A percentile compares a stretch with the other conserved stretches of the same genome.
Conservation (phyloP, 2,113 vertebrate species). For the Cisticola juncidis region DNA sequence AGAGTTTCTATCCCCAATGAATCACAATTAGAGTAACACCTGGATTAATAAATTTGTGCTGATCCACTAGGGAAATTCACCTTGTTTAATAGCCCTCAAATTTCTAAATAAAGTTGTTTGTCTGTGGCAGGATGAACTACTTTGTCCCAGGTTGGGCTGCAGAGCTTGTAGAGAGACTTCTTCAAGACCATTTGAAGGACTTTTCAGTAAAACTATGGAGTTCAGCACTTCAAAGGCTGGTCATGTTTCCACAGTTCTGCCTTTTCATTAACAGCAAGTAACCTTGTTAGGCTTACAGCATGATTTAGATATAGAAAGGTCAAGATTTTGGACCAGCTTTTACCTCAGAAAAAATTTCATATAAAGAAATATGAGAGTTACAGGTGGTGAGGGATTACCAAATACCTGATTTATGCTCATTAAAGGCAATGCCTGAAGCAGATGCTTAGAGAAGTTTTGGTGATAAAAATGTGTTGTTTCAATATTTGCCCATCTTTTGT, state of each 20-base stretch:
- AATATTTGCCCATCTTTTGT: neutral
- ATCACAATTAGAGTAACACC: slow-evolving; percentile 69
- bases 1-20: slow-evolving; percentile 55
- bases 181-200: slow-evolving; percentile 65
- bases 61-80: slow-evolving; percentile 63
- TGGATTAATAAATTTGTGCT: slow-evolving; percentile 67
- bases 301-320: neutral
- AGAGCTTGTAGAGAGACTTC: neutral
- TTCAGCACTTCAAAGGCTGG: neutral
- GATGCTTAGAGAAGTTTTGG: neutral
- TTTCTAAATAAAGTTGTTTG: slow-evolving; percentile 68
- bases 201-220: neutral
- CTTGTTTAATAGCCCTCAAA: slow-evolving; percentile 65
- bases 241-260: neutral
- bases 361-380: neutral
- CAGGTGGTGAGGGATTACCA: neutral
- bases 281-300: neutral
- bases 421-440: neutral
- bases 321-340: neutral
- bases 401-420: neutral
- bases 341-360: neutral
- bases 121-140: slow-evolving; percentile 53
- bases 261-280: neutral
- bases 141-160: slow-evolving; percentile 20
- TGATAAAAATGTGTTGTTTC: neutral